A percentile compares a stretch with the other conserved stretches of the same genome.
Evolutionary conservation across 2,888 invertebrate genomes (phyloP).

Genomic region (Phanerotoma sp.): DNA sequence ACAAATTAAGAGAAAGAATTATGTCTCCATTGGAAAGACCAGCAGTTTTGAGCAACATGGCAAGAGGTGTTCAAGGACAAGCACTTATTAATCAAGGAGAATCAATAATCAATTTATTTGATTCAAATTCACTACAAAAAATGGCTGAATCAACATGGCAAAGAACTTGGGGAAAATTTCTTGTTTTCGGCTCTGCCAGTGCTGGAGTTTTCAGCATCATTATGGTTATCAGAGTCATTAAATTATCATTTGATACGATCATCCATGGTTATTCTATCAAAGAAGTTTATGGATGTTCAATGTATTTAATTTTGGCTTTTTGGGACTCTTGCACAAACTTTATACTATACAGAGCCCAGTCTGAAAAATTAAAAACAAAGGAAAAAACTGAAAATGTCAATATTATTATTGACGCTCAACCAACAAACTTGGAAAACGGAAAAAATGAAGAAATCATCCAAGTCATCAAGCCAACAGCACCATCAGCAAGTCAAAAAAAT

Average conservation of each 20-base stretch:
- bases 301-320: slow-evolving; percentile 6
- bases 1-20: slow-evolving; percentile 20
- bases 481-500: too few species aligned
- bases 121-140: slow-evolving; percentile 12
- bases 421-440: too few species aligned
- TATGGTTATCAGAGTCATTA: slow-evolving; percentile 7
- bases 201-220: slow-evolving; percentile 24
- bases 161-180: slow-evolving; percentile 14
- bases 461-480: too few species aligned
- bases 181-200: slow-evolving; percentile 20
- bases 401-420: too few species aligned
- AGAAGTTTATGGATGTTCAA: slow-evolving; percentile 10
- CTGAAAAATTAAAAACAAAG: too few species aligned
- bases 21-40: slow-evolving; percentile 28
- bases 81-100: background rate
- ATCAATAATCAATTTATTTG: slow-evolving; percentile 12
- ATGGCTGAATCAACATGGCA: slow-evolving; percentile 20
- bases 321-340: slow-evolving; percentile 18
- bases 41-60: slow-evolving; percentile 21
- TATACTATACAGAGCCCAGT: background rate
- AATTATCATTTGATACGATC: slow-evolving; percentile 19
- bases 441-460: too few species aligned
- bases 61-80: slow-evolving; percentile 17
- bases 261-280: slow-evolving; percentile 7
- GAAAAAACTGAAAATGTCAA: too few species aligned